phyloP scores from a whole-genome alignment of 2,888 invertebrate species.

The Choristoneura rosaceana region DNA sequence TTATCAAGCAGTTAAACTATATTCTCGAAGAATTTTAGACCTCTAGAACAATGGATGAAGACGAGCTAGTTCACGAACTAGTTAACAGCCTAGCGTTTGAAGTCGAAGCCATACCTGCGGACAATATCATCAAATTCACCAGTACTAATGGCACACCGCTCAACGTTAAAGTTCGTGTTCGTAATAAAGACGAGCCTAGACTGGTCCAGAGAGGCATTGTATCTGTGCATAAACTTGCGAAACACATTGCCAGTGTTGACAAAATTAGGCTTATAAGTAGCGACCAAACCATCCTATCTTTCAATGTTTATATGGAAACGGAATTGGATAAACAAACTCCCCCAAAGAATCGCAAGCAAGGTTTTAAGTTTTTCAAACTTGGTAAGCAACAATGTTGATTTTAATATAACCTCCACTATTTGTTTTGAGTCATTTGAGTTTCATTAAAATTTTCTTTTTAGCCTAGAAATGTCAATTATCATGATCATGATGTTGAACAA shows the following conservation, averaged over 20 bases:
- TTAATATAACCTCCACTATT: background rate
- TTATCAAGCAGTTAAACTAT: too few relatives aligned
- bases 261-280: slow-evolving; percentile 66
- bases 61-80: slow-evolving; percentile 57
- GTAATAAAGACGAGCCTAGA: slow-evolving; percentile 60
- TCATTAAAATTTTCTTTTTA: background rate
- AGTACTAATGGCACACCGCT: slow-evolving; percentile 58
- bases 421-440: too few relatives aligned
- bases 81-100: slow-evolving; percentile 67
- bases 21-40: background rate
- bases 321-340: slow-evolving; percentile 53
- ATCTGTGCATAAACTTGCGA: slow-evolving; percentile 55
- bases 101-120: slow-evolving; percentile 65
- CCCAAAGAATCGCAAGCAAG: slow-evolving; percentile 21
- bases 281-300: slow-evolving; percentile 75
- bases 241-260: slow-evolving; percentile 48
- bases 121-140: slow-evolving; percentile 47
- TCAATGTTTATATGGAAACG: slow-evolving; percentile 68
- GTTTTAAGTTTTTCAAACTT: slow-evolving; percentile 28
- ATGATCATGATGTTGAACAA: background rate
- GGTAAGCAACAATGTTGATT: slow-evolving; percentile 15
- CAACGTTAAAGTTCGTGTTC: slow-evolving; percentile 70
- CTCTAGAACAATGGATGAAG: slow-evolving; percentile 52
- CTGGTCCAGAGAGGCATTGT: slow-evolving; percentile 52
- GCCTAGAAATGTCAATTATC: background rate